Percentiles rank a stretch among this genome's conserved stretches.
These are phyloP conservation scores for Nematolebias whitei DNA, from an alignment of 2,113 vertebrate species.

Conservation along the genomic window DNA sequence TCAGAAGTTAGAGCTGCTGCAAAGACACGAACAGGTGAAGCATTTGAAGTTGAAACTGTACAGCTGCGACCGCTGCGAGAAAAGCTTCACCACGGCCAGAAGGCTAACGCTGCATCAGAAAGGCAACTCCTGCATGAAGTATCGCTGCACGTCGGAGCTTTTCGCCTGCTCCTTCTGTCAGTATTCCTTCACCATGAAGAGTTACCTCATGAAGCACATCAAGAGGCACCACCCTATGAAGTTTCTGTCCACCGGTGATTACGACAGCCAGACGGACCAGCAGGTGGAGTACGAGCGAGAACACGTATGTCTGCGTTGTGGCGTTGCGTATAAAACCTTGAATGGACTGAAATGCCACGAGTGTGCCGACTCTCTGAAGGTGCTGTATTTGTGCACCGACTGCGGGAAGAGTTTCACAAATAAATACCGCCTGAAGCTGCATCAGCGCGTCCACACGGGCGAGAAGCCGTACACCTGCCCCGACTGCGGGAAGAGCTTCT, in stretches of 20 bases:
- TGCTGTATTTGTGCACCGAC: constrained; percentile 76
- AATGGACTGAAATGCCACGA: constrained; percentile 72
- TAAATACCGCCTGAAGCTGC: constrained; percentile 78
- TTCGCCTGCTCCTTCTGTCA: constrained; percentile 76
- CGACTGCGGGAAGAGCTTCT: constrained; percentile 79
- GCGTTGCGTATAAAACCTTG: constrained; percentile 51
- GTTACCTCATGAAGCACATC: constrained; percentile 78
- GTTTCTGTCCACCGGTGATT: constrained; percentile 53
- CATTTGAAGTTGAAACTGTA: constrained; percentile 58
- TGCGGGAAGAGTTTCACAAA: constrained; percentile 79
- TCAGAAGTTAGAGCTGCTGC: constrained; percentile 63
- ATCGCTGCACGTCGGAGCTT: constrained; percentile 65
- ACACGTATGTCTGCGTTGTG: constrained; percentile 65
- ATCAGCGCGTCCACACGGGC: constrained; percentile 80
- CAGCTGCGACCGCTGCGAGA: constrained; percentile 73
- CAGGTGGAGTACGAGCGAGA: constrained; percentile 28
- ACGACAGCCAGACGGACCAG: constrained; percentile 13
- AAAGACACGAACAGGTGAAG: constrained; percentile 67
- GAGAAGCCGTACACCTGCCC: constrained; percentile 78
- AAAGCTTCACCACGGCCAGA: constrained; percentile 62
- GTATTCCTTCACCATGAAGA: constrained; percentile 81
- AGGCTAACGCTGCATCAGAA: constrained; percentile 80
- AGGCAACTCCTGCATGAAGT: constrained; percentile 63
- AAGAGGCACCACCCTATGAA: constrained; percentile 77
- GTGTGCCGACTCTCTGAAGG: constrained; percentile 72